Conservation (phyloP, 2,797 vertebrate species). For the Petrocephalus schoutedeni region DNA sequence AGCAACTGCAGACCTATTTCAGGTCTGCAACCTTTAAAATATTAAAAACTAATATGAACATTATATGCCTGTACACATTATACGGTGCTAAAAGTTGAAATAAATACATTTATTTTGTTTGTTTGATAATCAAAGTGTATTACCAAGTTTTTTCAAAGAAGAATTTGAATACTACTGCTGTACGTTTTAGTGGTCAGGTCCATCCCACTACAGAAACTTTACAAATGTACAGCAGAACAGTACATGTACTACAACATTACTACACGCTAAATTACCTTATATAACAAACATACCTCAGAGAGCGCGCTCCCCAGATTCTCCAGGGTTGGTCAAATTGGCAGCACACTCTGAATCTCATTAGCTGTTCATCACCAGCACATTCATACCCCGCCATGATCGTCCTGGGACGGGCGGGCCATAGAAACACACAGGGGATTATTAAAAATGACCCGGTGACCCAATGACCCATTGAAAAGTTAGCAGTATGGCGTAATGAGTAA, state of each 20-base stretch:
- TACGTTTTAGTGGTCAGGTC: not conserved
- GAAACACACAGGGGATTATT: not conserved
- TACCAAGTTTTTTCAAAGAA: not conserved
- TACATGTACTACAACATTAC: too few species aligned
- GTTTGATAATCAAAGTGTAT: too few species aligned
- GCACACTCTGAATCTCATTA: not conserved
- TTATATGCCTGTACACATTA: too few species aligned
- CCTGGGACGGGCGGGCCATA: not conserved
- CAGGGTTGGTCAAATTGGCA: not conserved
- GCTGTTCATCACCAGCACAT: not conserved
- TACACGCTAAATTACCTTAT: not conserved
- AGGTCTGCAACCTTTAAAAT: too few species aligned
- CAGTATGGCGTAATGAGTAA: not conserved
- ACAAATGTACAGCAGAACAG: not conserved
- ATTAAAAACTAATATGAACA: too few species aligned
- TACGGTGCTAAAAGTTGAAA: too few species aligned
- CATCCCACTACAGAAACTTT: not conserved
- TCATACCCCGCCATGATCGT: not conserved
- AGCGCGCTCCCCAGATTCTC: not conserved
- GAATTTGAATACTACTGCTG: not conserved
- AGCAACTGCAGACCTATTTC: too few species aligned
- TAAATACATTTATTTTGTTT: too few species aligned
- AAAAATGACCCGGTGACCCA: not conserved
- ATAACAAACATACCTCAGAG: not conserved
- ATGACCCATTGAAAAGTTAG: not conserved